Conservation (phyloP, 2,113 vertebrate genomes). For the Xiphophorus hellerii region DNA sequence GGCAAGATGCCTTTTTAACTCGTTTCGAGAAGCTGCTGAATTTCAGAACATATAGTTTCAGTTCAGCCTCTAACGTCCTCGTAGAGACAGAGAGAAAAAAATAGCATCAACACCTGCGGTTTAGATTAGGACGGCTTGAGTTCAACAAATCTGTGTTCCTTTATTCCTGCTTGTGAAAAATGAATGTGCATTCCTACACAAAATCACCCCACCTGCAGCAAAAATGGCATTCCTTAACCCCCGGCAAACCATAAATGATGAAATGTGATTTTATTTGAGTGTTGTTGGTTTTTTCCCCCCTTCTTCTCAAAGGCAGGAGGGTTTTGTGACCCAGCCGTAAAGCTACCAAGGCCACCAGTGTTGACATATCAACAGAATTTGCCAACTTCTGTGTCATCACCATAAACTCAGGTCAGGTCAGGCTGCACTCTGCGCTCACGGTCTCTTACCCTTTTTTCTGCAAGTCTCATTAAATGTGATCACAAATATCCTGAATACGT, state of each 20-base stretch:
- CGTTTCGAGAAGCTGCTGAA: background rate
- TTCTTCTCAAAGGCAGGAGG: background rate
- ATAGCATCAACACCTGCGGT: background rate
- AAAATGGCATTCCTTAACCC: background rate
- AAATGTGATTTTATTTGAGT: background rate
- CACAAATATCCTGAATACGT: background rate
- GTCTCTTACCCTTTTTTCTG: background rate
- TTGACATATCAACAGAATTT: conserved; percentile 42
- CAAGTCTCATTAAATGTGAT: background rate
- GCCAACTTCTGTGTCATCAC: conserved; percentile 24
- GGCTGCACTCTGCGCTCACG: conserved; percentile 22
- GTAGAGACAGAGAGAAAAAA: background rate
- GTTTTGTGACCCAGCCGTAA: conserved; percentile 19
- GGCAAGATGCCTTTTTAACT: background rate
- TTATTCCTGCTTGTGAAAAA: background rate
- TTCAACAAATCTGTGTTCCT: background rate
- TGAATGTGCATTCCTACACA: background rate
- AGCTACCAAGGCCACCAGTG: background rate
- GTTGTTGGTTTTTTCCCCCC: fast-evolving
- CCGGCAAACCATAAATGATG: too few relatives aligned
- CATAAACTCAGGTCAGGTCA: conserved; percentile 62
- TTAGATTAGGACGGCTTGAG: background rate
- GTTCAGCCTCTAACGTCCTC: background rate
- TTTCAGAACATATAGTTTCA: background rate
- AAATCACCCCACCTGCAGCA: background rate